A percentile compares a stretch with the other conserved stretches of the same genome.
Evolutionary conservation across 53 echinoderm and acorn worm genomes (phyloP).

Genomic region (Patiria pectinifera): DNA sequence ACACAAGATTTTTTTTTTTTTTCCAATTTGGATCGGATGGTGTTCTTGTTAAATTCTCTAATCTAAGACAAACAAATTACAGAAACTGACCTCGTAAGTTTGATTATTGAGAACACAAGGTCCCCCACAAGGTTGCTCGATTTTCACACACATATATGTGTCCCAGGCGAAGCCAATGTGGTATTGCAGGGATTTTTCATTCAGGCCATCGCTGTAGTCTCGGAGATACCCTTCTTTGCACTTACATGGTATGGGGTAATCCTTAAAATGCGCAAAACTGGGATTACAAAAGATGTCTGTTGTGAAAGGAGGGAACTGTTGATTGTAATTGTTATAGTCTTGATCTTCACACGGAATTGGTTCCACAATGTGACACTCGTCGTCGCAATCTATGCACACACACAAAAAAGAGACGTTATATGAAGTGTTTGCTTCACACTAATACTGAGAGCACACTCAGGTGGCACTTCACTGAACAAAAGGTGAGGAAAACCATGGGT

Average conservation of each 20-base stretch:
- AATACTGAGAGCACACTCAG: no score
- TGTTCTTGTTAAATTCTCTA: not conserved
- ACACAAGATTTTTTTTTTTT: not conserved
- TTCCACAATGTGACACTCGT: not conserved
- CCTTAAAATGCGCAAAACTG: not conserved
- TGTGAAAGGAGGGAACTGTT: not conserved
- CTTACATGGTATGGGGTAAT: not conserved
- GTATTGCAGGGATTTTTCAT: not conserved
- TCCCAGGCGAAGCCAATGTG: constrained; percentile 34
- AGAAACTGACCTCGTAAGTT: not conserved
- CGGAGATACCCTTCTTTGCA: constrained; percentile 19
- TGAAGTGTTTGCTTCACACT: not conserved
- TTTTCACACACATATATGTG: constrained; percentile 51
- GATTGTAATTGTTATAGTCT: not conserved
- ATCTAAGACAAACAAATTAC: not conserved
- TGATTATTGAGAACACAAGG: not conserved
- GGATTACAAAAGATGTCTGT: not conserved
- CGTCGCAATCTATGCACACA: not conserved
- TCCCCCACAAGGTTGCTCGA: not conserved
- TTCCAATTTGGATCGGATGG: not conserved
- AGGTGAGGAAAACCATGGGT: no score
- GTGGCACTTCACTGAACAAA: no score
- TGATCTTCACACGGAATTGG: constrained; percentile 9
- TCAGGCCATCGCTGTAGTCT: constrained; percentile 10
- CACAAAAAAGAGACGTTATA: not conserved